Percentiles rank a stretch among this genome's conserved stretches.
Evolutionary conservation across 1,140 invertebrate genomes (phyloP).

Genomic region (Rhopalosiphum maidis): DNA sequence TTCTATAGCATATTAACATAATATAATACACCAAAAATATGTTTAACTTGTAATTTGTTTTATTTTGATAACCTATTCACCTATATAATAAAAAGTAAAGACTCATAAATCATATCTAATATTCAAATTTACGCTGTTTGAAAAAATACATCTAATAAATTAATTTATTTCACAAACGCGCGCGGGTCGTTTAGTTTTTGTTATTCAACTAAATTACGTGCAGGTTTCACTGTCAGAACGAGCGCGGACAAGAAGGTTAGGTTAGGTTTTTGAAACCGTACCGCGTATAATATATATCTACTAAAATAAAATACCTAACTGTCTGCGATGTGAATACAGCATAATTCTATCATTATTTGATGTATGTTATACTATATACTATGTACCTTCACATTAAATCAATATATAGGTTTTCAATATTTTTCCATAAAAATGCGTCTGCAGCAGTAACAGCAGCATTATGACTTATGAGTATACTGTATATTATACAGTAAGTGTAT

Average conservation of each 20-base stretch:
- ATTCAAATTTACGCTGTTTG: background rate
- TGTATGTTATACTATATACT: background rate
- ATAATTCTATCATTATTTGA: conserved; percentile 30
- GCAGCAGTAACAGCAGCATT: background rate
- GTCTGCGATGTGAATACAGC: background rate
- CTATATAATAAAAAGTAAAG: background rate
- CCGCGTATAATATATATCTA: background rate
- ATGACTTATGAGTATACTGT: background rate
- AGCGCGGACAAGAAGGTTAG: background rate
- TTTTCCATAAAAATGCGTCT: background rate
- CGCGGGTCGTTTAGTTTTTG: background rate
- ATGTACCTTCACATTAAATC: background rate
- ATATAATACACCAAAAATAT: background rate
- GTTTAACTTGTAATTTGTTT: background rate
- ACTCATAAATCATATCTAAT: background rate
- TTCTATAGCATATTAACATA: background rate
- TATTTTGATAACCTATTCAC: background rate
- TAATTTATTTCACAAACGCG: background rate
- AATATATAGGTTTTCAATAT: background rate
- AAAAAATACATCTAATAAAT: background rate
- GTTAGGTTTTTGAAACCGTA: background rate
- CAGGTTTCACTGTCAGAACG: background rate
- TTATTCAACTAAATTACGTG: background rate
- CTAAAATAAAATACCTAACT: background rate
- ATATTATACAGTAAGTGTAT: too few species aligned